phyloP scores from a whole-genome alignment of 2,888 invertebrate genomes.

The Tipula helvola region DNA sequence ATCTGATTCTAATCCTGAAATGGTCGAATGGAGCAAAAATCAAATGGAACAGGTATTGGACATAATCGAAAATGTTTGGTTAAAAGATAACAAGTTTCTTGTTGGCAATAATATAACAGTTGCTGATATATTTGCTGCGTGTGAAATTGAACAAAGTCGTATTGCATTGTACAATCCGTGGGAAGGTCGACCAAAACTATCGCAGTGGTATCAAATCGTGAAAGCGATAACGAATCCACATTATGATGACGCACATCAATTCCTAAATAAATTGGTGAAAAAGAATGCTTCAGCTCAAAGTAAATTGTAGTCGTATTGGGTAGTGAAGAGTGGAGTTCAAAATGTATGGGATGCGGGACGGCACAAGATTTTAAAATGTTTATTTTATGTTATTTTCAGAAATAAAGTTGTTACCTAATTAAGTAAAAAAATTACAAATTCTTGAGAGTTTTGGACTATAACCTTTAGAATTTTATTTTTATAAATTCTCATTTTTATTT shows the following conservation, averaged over 20 bases:
- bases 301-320: background rate
- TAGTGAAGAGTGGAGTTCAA: background rate
- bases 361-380: background rate
- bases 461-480: background rate
- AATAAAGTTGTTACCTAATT: background rate
- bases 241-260: slow-evolving; percentile 50
- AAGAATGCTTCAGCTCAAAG: background rate
- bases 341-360: background rate
- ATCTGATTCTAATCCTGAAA: slow-evolving; percentile 30
- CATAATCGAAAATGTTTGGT: slow-evolving; percentile 45
- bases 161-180: slow-evolving; percentile 45
- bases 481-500: background rate
- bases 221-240: slow-evolving; percentile 44
- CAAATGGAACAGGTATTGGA: slow-evolving; percentile 45
- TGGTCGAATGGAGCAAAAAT: background rate
- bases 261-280: slow-evolving; percentile 34
- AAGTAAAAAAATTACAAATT: background rate
- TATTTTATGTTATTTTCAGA: background rate
- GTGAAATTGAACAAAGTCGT: slow-evolving; percentile 70
- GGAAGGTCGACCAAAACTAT: slow-evolving; percentile 45
- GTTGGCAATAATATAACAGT: slow-evolving; percentile 50
- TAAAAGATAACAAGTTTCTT: slow-evolving; percentile 40
- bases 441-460: background rate
- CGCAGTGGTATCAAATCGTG: slow-evolving; percentile 53
- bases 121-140: slow-evolving; percentile 63